These are phyloP conservation scores for Hypomecis punctinalis DNA, from an alignment of 2,888 invertebrate species.

Conservation along the genomic window DNA sequence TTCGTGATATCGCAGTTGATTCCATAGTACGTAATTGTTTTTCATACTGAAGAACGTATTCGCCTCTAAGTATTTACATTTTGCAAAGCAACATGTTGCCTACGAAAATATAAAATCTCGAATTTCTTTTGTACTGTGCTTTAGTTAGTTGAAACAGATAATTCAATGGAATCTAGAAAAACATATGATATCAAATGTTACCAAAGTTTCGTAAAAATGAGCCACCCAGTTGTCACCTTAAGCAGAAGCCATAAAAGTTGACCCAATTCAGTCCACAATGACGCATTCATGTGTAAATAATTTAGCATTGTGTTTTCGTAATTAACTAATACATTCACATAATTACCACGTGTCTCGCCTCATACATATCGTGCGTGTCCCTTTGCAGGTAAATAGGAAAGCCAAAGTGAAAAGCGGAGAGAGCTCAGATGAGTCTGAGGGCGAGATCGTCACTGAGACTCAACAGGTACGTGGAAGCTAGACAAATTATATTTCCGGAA, in stretches of 20 bases:
- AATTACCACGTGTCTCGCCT: constrained; percentile 27
- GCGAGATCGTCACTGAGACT: constrained; percentile 79
- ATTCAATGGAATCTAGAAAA: too few species aligned
- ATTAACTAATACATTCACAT: constrained; percentile 20
- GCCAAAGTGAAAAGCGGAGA: constrained; percentile 77
- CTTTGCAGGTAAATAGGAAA: constrained; percentile 79
- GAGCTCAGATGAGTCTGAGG: constrained; percentile 82
- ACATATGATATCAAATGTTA: too few species aligned
- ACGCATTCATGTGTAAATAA: constrained; percentile 20
- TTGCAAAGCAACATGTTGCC: too few species aligned
- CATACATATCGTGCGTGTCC: constrained; percentile 36
- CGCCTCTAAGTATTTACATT: too few species aligned
- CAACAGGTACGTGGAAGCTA: constrained; percentile 69
- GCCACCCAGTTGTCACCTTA: too few species aligned
- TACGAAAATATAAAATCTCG: too few species aligned
- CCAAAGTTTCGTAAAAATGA: too few species aligned
- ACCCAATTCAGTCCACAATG: background rate
- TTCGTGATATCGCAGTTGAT: too few species aligned
- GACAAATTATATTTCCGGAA: background rate
- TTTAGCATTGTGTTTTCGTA: constrained; percentile 19
- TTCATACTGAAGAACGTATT: too few species aligned
- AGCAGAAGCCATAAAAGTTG: background rate
- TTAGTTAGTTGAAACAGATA: too few species aligned
- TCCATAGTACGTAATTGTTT: too few species aligned
- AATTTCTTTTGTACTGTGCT: too few species aligned